phyloP scores from a whole-genome alignment of 2,888 invertebrate species.

The Cistogaster globosa region DNA sequence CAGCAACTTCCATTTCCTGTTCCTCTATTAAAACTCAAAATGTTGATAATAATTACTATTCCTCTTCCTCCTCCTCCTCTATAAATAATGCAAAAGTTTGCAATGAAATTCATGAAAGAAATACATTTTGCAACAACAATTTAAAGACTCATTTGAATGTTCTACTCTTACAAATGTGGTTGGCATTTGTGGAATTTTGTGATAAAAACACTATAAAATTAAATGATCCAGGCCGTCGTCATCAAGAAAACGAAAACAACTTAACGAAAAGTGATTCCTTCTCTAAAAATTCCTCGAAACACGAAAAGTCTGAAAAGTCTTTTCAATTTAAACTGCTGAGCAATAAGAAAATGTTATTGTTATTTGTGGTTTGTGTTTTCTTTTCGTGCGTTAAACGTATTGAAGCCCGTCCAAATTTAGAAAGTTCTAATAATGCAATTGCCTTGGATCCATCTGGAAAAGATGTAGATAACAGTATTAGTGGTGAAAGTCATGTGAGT shows the following conservation, averaged over 20 bases:
- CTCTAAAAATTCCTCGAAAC: slow-evolving; percentile 14
- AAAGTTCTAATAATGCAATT: slow-evolving; percentile 60
- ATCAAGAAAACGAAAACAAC: background rate
- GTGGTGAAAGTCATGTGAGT: slow-evolving; percentile 56
- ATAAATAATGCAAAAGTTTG: slow-evolving; percentile 32
- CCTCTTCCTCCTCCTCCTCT: background rate
- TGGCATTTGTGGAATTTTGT: slow-evolving; percentile 74
- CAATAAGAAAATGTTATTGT: slow-evolving; percentile 74
- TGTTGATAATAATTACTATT: background rate
- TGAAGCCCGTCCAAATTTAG: slow-evolving; percentile 81
- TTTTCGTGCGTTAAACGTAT: slow-evolving; percentile 76
- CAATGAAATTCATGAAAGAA: slow-evolving; percentile 1
- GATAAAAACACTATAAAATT: slow-evolving; percentile 73
- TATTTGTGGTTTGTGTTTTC: slow-evolving; percentile 76
- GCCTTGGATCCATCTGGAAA: background rate
- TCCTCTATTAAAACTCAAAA: background rate
- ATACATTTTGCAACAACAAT: slow-evolving; percentile 6
- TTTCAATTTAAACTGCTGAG: slow-evolving; percentile 71
- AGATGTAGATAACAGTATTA: slow-evolving; percentile 6
- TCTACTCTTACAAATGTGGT: slow-evolving; percentile 70
- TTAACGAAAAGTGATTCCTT: background rate
- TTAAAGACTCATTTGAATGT: slow-evolving; percentile 45
- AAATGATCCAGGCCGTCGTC: slow-evolving; percentile 72
- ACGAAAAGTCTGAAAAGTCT: background rate
- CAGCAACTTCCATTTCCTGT: slow-evolving; percentile 2